Conservation (phyloP, 1,140 invertebrate species). For the Achroia grisella region DNA sequence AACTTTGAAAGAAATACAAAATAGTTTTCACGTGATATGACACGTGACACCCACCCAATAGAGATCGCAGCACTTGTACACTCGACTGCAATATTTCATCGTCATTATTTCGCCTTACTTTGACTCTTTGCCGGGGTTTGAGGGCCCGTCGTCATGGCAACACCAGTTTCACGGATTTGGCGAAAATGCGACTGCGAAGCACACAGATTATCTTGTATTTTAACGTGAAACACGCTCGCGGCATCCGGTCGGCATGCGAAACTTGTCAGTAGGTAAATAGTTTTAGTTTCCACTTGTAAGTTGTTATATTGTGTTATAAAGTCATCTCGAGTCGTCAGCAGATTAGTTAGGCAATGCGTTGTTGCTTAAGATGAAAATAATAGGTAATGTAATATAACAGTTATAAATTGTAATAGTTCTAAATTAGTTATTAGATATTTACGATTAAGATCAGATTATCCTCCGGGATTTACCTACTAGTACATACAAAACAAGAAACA, state of each 20-base stretch:
- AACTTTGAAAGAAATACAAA: not conserved
- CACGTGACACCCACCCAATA: not conserved
- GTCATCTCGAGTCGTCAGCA: slow-evolving; percentile 35
- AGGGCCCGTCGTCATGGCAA: slow-evolving; percentile 43
- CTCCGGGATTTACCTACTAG: no score
- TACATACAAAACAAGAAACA: no score
- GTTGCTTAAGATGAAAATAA: no score
- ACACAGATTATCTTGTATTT: slow-evolving; percentile 43
- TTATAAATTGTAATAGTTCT: no score
- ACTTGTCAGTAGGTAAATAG: slow-evolving; percentile 57
- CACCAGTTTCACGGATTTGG: slow-evolving; percentile 33
- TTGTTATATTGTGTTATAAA: slow-evolving; percentile 46
- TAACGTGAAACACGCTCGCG: slow-evolving; percentile 40
- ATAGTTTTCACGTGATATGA: slow-evolving; percentile 1
- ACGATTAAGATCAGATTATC: no score
- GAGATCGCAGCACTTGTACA: slow-evolving; percentile 1
- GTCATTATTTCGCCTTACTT: slow-evolving; percentile 50
- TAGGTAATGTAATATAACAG: no score
- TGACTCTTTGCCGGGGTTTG: slow-evolving; percentile 29
- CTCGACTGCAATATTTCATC: slow-evolving; percentile 36
- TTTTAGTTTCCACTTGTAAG: slow-evolving; percentile 40
- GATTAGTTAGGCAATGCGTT: slow-evolving; percentile 11
- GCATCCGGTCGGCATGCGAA: slow-evolving; percentile 42
- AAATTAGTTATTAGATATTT: no score
- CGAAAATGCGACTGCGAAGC: slow-evolving; percentile 34